A percentile compares a stretch with the other conserved stretches of the same genome.
phyloP scores from a whole-genome alignment of 2,113 vertebrate species.

The Notiomystis cincta region DNA sequence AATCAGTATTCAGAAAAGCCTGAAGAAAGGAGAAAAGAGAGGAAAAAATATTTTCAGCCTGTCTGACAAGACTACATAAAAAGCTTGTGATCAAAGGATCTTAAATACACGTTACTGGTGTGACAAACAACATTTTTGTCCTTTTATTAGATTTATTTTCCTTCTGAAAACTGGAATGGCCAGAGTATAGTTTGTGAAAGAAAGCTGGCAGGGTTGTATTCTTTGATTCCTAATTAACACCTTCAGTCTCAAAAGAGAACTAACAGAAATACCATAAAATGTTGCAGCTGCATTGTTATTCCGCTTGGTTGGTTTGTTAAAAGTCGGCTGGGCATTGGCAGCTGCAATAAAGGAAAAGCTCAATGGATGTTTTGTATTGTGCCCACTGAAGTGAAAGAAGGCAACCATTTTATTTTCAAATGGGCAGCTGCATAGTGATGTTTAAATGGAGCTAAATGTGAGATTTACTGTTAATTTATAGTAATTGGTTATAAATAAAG shows the following conservation, averaged over 20 bases:
- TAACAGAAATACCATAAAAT: slow-evolving; percentile 83
- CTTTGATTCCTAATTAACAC: slow-evolving; percentile 87
- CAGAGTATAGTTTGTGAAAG: slow-evolving; percentile 76
- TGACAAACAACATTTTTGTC: slow-evolving; percentile 83
- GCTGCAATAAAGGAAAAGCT: slow-evolving; percentile 78
- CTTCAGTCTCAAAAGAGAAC: slow-evolving; percentile 79
- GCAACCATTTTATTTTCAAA: slow-evolving; percentile 85
- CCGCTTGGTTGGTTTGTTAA: slow-evolving; percentile 84
- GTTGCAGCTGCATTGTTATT: slow-evolving; percentile 87
- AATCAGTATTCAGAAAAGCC: slow-evolving; percentile 63
- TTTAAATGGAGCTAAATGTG: slow-evolving; percentile 82
- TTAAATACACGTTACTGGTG: slow-evolving; percentile 79
- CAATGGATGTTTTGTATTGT: slow-evolving; percentile 86
- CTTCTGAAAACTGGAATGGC: slow-evolving; percentile 75
- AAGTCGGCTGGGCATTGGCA: slow-evolving; percentile 82
- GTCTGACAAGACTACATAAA: slow-evolving; percentile 75
- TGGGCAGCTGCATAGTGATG: slow-evolving; percentile 79
- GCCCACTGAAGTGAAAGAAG: slow-evolving; percentile 81
- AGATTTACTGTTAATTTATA: slow-evolving; percentile 83
- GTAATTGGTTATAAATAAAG: slow-evolving; percentile 79
- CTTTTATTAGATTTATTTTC: slow-evolving; percentile 84
- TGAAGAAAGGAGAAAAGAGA: slow-evolving; percentile 46
- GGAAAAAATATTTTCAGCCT: slow-evolving; percentile 77
- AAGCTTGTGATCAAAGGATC: slow-evolving; percentile 74
- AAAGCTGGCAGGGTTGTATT: slow-evolving; percentile 77